A percentile compares a stretch with the other conserved stretches of the same genome.
phyloP scores from a whole-genome alignment of 2,797 vertebrate genomes.

The Psittacula echo region DNA sequence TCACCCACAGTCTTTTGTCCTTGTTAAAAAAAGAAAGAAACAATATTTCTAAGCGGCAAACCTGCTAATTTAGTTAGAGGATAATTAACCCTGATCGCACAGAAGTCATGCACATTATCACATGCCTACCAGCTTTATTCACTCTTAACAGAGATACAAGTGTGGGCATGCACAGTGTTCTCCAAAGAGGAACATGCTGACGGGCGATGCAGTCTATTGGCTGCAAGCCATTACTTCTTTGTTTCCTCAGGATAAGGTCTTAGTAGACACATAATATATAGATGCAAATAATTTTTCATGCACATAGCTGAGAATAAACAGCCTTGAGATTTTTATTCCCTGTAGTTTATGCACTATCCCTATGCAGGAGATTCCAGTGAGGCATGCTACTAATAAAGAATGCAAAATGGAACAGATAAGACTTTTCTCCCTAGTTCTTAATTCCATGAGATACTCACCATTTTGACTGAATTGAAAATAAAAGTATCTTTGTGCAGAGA shows the following conservation, averaged over 20 bases:
- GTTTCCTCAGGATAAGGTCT: constrained; percentile 44
- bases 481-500: background rate
- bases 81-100: constrained; percentile 49
- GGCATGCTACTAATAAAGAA: background rate
- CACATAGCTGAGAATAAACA: constrained; percentile 12
- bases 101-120: constrained; percentile 51
- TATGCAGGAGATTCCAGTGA: background rate
- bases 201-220: background rate
- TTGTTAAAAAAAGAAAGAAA: background rate
- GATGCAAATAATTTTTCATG: background rate
- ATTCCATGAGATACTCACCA: background rate
- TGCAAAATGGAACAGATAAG: background rate
- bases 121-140: constrained; percentile 52
- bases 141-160: constrained; percentile 2
- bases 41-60: background rate
- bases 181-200: constrained; percentile 18
- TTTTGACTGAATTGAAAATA: background rate
- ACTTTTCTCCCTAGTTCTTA: background rate
- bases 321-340: constrained; percentile 30
- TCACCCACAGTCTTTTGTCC: background rate
- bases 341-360: background rate
- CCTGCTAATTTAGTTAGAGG: constrained; percentile 30
- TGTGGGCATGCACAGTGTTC: background rate
- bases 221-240: constrained; percentile 38
- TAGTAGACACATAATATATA: background rate